Evolutionary conservation across 1,140 invertebrate species (phyloP), one percentile per base, ranked within the genome.

Genomic region (Philotrypesis tridentata): DNA sequence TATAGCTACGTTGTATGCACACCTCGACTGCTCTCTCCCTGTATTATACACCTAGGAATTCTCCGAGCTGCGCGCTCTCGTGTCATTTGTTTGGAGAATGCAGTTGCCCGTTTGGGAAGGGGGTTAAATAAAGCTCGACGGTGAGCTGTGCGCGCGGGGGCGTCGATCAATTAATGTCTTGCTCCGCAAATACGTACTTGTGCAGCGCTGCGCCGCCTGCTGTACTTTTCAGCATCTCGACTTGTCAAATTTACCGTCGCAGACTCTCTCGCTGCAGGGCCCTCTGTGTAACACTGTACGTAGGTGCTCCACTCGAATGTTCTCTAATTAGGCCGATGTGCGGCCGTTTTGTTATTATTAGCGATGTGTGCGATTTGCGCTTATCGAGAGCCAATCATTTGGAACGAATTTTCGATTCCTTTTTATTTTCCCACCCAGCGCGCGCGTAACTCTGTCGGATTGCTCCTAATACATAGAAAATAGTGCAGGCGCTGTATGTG

Each of bases 21-120:
- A 21, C 55, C 5, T 60, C 14, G n/a, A 21, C 31, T 12, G n/a
- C 33, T 27, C 63, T n/a, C 25, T 63, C 48, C 37, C 43, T 27
- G 31, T 29, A n/a, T n/a, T n/a, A n/a, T n/a, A n/a, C n/a, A n/a
- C n/a, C n/a, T n/a, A 48, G 70, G 33, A 8, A 61, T 80, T 29
- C 27, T 61, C 61, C 71, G 68, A 81, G 84, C 82, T 86, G n/a
- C n/a, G n/a, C n/a, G n/a, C n/a, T n/a, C n/a, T n/a, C n/a, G n/a
- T 89, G 85, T 89, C 88, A 89, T 89, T 89, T 89, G 88, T 88
- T 89, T 29, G 85, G n/a, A n/a, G 82, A 87, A 86, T 85, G 85
- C 85, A 87, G 86, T 87, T 82, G 79, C 72, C n/a, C n/a, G n/a
- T n/a, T n/a, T n/a, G n/a, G n/a, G n/a, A n/a, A n/a, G n/a, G n/a